Percentiles rank a stretch among this genome's conserved stretches.
Evolutionary conservation across 2,797 vertebrate species (phyloP).

Genomic region (Anniella stebbinsi): DNA sequence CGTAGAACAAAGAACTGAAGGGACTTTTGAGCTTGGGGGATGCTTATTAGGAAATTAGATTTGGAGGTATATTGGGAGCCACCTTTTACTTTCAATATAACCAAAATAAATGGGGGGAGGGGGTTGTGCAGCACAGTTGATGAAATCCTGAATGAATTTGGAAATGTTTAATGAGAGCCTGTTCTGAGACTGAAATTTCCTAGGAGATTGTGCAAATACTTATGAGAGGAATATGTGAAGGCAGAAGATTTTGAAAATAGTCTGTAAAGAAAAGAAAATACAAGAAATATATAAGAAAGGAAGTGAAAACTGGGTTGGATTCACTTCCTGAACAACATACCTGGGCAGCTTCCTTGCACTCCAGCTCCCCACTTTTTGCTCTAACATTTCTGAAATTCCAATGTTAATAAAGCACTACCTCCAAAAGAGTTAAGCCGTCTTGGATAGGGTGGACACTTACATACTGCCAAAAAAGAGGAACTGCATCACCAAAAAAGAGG

Average conservation of each 20-base stretch:
- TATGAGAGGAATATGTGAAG: background rate
- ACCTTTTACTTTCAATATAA: slow-evolving; percentile 44
- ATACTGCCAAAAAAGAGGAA: no score
- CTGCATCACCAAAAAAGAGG: no score
- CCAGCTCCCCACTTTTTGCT: background rate
- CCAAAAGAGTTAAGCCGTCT: background rate
- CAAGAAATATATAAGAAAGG: background rate
- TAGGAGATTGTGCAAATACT: slow-evolving; percentile 17
- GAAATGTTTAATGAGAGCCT: slow-evolving; percentile 1
- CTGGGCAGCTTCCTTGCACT: background rate
- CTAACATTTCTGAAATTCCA: background rate
- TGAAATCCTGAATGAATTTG: slow-evolving; percentile 8
- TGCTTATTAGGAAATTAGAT: slow-evolving; percentile 44
- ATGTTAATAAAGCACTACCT: background rate
- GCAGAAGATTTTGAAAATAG: background rate
- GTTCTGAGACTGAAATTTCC: slow-evolving; percentile 25
- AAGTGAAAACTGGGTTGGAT: background rate
- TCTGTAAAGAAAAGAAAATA: background rate
- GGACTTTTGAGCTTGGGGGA: slow-evolving; percentile 51
- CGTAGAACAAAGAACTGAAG: slow-evolving; percentile 46
- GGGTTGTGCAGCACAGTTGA: background rate
- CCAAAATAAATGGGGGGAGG: slow-evolving; percentile 37
- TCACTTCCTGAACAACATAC: background rate
- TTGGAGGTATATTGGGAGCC: slow-evolving; percentile 34
- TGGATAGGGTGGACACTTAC: background rate